A percentile compares a stretch with the other conserved stretches of the same genome.
Evolutionary conservation across 2,797 vertebrate genomes (phyloP).

Genomic region (Macrochelys suwanniensis): DNA sequence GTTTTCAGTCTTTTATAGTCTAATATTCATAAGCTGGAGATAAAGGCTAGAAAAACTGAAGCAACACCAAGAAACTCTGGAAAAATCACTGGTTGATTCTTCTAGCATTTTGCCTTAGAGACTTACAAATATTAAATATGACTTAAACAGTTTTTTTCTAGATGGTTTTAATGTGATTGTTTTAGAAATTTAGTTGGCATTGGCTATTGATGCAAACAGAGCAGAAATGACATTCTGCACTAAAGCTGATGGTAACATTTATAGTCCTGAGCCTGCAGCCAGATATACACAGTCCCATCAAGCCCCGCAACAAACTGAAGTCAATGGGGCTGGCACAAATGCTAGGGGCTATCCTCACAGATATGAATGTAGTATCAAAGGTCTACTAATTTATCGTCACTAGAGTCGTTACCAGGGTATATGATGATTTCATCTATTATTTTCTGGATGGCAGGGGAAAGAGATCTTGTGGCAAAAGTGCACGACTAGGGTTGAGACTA

Average conservation of each 20-base stretch:
- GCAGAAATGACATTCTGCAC: background rate
- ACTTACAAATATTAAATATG: background rate
- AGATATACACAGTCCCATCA: background rate
- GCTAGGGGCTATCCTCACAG: accelerated
- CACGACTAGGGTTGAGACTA: background rate
- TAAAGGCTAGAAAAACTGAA: background rate
- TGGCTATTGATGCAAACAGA: background rate
- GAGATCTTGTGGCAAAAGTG: background rate
- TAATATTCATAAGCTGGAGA: background rate
- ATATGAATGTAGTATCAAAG: background rate
- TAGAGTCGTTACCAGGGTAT: background rate
- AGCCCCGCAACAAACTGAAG: background rate
- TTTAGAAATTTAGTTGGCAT: background rate
- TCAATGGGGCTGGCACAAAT: background rate
- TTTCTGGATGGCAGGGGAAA: background rate
- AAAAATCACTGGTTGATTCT: background rate
- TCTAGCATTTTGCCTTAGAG: background rate
- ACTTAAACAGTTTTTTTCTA: background rate
- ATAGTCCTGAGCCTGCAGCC: background rate
- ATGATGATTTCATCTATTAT: background rate
- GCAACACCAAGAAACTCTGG: background rate
- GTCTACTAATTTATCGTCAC: accelerated
- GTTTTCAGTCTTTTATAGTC: background rate
- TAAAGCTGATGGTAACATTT: background rate
- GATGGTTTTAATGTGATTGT: background rate